Conservation (phyloP, 2,888 invertebrate species). For the Rotaria magnacalcarata region DNA sequence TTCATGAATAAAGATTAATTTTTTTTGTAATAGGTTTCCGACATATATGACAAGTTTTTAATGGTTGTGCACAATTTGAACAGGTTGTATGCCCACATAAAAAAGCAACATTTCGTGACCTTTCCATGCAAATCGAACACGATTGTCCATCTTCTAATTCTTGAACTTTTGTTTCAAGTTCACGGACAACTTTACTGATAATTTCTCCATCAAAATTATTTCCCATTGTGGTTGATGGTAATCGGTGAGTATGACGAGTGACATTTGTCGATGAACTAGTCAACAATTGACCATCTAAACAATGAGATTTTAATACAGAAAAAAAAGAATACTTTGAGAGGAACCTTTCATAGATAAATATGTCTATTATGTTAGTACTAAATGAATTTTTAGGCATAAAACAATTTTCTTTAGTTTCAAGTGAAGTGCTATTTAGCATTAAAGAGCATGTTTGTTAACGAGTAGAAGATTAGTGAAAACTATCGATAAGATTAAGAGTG, state of each 20-base stretch:
- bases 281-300: conserved; percentile 27
- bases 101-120: conserved; percentile 74
- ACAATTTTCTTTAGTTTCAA: no score
- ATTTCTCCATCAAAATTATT: conserved; percentile 16
- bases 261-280: not conserved
- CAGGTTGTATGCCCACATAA: conserved; percentile 83
- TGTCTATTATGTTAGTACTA: no score
- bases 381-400: no score
- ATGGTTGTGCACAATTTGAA: conserved; percentile 73
- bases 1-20: conserved; percentile 64
- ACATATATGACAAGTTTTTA: conserved; percentile 81
- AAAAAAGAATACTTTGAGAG: no score
- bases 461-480: no score
- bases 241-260: not conserved
- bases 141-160: conserved; percentile 80
- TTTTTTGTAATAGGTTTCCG: conserved; percentile 72
- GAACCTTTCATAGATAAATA: no score
- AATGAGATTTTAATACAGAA: no score
- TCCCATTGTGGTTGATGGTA: not conserved
- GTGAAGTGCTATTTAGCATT: no score
- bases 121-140: conserved; percentile 82
- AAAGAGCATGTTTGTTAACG: no score
- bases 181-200: conserved; percentile 36
- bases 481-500: no score
- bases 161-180: conserved; percentile 71